phyloP scores from a whole-genome alignment of 92 coral and sea anemone species.

The Zoanthus gigantus region DNA sequence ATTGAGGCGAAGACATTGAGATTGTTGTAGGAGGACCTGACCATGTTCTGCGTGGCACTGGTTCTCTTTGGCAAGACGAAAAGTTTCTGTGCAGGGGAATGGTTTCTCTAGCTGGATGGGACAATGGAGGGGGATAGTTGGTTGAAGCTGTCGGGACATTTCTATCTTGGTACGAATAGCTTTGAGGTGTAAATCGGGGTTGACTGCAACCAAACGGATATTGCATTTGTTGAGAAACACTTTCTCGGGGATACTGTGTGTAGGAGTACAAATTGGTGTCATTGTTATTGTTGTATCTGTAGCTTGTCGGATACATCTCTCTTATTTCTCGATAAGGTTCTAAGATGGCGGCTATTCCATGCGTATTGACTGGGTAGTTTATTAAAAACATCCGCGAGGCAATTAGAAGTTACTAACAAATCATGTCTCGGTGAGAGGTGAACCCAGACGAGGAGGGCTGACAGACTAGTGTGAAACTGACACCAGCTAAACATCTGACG shows the following conservation, averaged over 20 bases:
- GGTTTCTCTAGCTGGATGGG: slow-evolving; percentile 59
- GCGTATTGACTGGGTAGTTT: slow-evolving; percentile 41
- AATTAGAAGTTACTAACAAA: slow-evolving; percentile 34
- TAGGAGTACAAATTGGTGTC: slow-evolving; percentile 13
- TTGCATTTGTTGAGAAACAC: not conserved
- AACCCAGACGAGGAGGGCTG: slow-evolving; percentile 44
- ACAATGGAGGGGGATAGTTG: slow-evolving; percentile 70
- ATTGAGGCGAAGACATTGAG: slow-evolving; percentile 19
- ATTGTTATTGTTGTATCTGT: slow-evolving; percentile 33
- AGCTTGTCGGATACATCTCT: slow-evolving; percentile 40
- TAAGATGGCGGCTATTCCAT: slow-evolving; percentile 37
- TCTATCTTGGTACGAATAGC: slow-evolving; percentile 5
- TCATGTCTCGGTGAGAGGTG: slow-evolving; percentile 52
- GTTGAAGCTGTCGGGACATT: slow-evolving; percentile 28
- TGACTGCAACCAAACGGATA: slow-evolving; percentile 36
- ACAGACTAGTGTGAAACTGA: slow-evolving; percentile 72
- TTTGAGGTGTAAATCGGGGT: slow-evolving; percentile 12
- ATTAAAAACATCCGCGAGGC: slow-evolving; percentile 41
- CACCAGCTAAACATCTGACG: slow-evolving; percentile 72
- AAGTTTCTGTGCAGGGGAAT: not conserved
- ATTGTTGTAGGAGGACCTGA: slow-evolving; percentile 15
- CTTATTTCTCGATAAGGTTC: slow-evolving; percentile 48
- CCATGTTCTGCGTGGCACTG: slow-evolving; percentile 19
- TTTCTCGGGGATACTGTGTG: slow-evolving; percentile 5
- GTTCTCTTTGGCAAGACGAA: slow-evolving; percentile 38